Evolutionary conservation across 2,113 vertebrate species (phyloP), one percentile per base, ranked within the genome.

Genomic region (Tychaedon coryphoeus): DNA sequence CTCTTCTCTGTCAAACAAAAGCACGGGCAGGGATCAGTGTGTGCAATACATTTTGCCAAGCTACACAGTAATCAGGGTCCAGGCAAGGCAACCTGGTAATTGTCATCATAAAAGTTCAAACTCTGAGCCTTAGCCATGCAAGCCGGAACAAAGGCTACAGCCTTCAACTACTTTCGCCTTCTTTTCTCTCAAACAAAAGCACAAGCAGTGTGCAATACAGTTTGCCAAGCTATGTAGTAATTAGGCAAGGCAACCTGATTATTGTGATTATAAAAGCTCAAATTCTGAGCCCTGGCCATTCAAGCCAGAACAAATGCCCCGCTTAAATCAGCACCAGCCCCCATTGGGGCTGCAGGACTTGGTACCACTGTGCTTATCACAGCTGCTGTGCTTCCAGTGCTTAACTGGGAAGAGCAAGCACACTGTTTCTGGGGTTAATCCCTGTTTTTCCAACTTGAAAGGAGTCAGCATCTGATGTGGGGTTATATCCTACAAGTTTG

Each of bases 311-410:
- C 19, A 76, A 54, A 40, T 31, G 34, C 61, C 29, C 47, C 19
- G 14, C 74, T 64, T 50, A 42, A 54, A 74, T 19, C 29, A 14
- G 47, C 0, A 0, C 58, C 3, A 2, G 57, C 72, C 38, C 34
- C n/a, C 12, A 0, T 0, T 29, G 65, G 13, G 34, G 28, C 45
- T 65, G 60, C 36, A 19, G 75, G 43, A 60, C 36, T 12, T 0
- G 0, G 23, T 4, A 24, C 12, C 13, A 2, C 28, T 29, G 29
- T 19, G 51, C 64, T 38, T 58, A 10, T 17, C 43, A n/a, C 3
- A 5, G 12, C 54, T 57, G 47, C 72, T 53, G 66, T 1, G 1
- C 33, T 76, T 65, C 71, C 40, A 25, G 0, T 19, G 58, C 53
- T 72, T n/a, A 20, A 26, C 20, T 45, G 28, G 25, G 45, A 84